Evolutionary conservation across 2,888 invertebrate genomes (phyloP).

Genomic region (Tortricodes alternella): DNA sequence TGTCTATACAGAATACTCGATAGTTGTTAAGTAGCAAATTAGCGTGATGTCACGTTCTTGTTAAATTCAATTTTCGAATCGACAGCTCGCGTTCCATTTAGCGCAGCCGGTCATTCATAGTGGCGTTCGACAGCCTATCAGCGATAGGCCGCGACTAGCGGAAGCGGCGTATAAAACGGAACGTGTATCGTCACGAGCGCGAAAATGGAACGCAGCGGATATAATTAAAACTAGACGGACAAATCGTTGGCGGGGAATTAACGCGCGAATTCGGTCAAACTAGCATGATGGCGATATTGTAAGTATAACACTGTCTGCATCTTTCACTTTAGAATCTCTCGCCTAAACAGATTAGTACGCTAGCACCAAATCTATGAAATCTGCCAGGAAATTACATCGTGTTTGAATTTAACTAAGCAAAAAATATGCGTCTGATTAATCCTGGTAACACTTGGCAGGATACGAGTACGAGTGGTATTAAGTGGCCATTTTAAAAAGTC

Average conservation of each 20-base stretch:
- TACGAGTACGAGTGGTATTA: neutral
- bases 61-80: slow-evolving; percentile 19
- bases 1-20: too few species aligned
- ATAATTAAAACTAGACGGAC: slow-evolving; percentile 77
- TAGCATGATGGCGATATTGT: too few species aligned
- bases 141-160: slow-evolving; percentile 54
- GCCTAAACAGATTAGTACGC: neutral
- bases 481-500: neutral
- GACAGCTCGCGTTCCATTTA: slow-evolving; percentile 35
- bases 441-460: slow-evolving; percentile 2
- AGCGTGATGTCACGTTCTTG: slow-evolving; percentile 41
- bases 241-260: slow-evolving; percentile 69
- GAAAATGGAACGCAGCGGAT: slow-evolving; percentile 80
- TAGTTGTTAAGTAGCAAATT: slow-evolving; percentile 58
- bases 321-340: neutral
- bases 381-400: neutral
- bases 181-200: slow-evolving; percentile 60
- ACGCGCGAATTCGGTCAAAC: slow-evolving; percentile 63
- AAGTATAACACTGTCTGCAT: neutral
- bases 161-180: slow-evolving; percentile 53
- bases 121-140: slow-evolving; percentile 61
- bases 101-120: slow-evolving; percentile 41
- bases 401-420: neutral
- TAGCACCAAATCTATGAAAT: neutral
- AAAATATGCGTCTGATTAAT: slow-evolving; percentile 16